A percentile compares a stretch with the other conserved stretches of the same genome.
These are phyloP conservation scores for Geotrypetes seraphini DNA, from an alignment of 2,797 vertebrate genomes.

Conservation along the genomic window DNA sequence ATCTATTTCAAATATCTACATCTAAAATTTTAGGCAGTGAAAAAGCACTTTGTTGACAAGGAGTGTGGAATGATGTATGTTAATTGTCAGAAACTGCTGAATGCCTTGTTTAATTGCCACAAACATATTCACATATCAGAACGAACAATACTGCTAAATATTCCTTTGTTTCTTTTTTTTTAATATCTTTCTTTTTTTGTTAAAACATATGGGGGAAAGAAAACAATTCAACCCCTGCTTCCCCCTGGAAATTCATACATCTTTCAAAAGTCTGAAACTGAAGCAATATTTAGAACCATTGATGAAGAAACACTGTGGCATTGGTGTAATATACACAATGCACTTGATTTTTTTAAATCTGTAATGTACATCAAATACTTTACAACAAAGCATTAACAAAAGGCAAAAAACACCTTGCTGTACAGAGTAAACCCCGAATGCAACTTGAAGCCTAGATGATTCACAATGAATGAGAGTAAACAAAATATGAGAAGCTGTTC, in stretches of 20 bases:
- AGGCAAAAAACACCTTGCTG: slow-evolving; percentile 76
- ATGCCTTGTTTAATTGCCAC: slow-evolving; percentile 74
- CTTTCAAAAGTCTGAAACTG: slow-evolving; percentile 61
- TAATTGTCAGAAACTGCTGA: slow-evolving; percentile 69
- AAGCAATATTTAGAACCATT: slow-evolving; percentile 77
- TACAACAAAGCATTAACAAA: slow-evolving; percentile 90
- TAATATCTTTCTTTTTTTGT: slow-evolving; percentile 34
- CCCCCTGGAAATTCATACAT: slow-evolving; percentile 62
- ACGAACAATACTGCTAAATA: slow-evolving; percentile 79
- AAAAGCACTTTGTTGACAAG: slow-evolving; percentile 87
- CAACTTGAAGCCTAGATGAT: slow-evolving; percentile 70
- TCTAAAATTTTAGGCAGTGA: slow-evolving; percentile 95
- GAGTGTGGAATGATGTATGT: slow-evolving; percentile 72
- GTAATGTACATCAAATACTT: slow-evolving; percentile 94
- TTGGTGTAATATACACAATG: slow-evolving; percentile 93
- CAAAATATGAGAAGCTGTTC: slow-evolving; percentile 75
- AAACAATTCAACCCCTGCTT: slow-evolving; percentile 32
- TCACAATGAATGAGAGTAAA: slow-evolving; percentile 74
- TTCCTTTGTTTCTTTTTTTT: slow-evolving; percentile 46
- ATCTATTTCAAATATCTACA: slow-evolving; percentile 89
- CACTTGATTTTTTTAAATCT: slow-evolving; percentile 68
- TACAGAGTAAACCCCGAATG: slow-evolving; percentile 74
- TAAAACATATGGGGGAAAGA: slow-evolving; percentile 62
- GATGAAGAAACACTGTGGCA: slow-evolving; percentile 74
- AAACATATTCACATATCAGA: slow-evolving; percentile 78